Evolutionary conservation across 2,888 invertebrate species (phyloP).

Genomic region (Netelia melanura): DNA sequence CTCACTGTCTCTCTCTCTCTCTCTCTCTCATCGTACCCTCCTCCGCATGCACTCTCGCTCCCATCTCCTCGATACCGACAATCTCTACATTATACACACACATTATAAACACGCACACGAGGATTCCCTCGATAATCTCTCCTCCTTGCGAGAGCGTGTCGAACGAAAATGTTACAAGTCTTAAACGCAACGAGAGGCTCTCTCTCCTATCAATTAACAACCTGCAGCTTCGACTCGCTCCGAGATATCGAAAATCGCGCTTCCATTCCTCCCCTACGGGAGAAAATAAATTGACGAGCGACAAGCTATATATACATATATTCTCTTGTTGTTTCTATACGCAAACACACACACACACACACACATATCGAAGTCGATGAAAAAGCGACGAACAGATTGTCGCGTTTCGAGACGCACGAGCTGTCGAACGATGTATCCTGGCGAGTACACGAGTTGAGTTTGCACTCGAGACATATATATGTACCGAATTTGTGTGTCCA

Average conservation of each 20-base stretch:
- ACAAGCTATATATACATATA: neutral
- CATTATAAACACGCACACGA: neutral
- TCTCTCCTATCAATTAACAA: constrained; percentile 48
- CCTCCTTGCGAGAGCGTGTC: constrained; percentile 37
- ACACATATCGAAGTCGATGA: neutral
- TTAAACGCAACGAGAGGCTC: constrained; percentile 35
- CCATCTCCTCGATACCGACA: constrained; percentile 56
- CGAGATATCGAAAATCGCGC: constrained; percentile 37
- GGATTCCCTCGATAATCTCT: constrained; percentile 2
- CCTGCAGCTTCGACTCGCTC: constrained; percentile 25
- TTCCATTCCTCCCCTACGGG: neutral
- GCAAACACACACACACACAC: neutral
- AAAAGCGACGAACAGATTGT: constrained; percentile 57
- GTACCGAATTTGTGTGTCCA: constrained; percentile 2
- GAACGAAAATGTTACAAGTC: constrained; percentile 59
- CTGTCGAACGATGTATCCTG: constrained; percentile 51
- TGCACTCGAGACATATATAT: constrained; percentile 37
- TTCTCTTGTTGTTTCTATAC: neutral
- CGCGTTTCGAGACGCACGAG: constrained; percentile 51
- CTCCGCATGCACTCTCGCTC: constrained; percentile 52
- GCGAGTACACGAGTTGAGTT: constrained; percentile 47
- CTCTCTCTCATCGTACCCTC: constrained; percentile 38
- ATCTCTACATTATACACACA: constrained; percentile 63
- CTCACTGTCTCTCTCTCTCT: constrained; percentile 19
- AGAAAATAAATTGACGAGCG: neutral